Base-by-base conservation (phyloP, 2,888 invertebrate species). In the Empis livida region DNA sequence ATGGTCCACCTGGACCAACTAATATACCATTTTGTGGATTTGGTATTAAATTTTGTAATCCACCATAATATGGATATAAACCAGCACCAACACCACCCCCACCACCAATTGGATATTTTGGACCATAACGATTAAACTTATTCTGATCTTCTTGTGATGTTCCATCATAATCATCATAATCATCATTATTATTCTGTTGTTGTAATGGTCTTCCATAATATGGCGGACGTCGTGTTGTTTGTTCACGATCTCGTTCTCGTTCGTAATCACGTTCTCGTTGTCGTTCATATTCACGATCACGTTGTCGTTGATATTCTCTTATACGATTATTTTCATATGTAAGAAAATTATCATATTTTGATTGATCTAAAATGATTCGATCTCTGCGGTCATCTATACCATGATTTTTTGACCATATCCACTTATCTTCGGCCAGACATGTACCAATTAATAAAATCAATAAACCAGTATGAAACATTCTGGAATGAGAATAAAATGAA, bases 1-100 rank as follows among this genome's bases (percentile, higher is more conserved):
- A 74, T 55, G 73, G 71, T 16, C 73, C 73, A 6, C 62, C 65
- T 5, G 73, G 73, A 5, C 74, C 73, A 42, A 57, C 55, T 30
- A 59, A 50, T 20, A 61, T 49, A 32, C 59, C 59, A 50, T 59
- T 59, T 15, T 17, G 49, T 5, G 48, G 45, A 51, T 50, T 45
- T 32, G 45, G 47, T 35, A 41, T 23, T 16, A 42, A n/a, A 43
- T 43, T 40, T 30, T 32, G 42, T 14, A 45, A 39, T 43, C 45
- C 37, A 48, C 50, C 51, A 10, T 45, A 44, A 45, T n/a, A n/a
- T n/a, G n/a, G n/a, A n/a, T n/a, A n/a, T n/a, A 50, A 32, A 10
- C 53, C 52, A 13, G 30, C 42, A 15, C 40, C 45, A 31, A 8
- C 42, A 30, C 44, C 48, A n/a, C 49, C 46, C 9, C 52, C 49